Evolutionary conservation across 2,113 vertebrate species (phyloP), one percentile per base, ranked within the genome.

Genomic region (Eclectus roratus): DNA sequence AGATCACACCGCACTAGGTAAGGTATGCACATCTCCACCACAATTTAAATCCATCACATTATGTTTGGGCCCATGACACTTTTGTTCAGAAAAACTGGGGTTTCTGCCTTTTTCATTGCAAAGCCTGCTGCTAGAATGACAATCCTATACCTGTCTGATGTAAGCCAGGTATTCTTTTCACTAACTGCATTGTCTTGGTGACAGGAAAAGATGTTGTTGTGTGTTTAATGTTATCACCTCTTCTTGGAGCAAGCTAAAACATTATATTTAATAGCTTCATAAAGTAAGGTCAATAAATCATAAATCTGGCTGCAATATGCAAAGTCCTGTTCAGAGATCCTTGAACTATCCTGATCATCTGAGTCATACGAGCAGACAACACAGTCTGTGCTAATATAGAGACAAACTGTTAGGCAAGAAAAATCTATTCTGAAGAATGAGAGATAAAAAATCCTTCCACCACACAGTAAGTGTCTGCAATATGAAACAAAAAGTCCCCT

Each of bases 1-100:
- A 91, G 82, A 93, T 89, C 94, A 90, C 91, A 95, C 88, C 87
- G 95, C 89, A 82, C 89, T 95, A 95, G 91, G 93, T 76, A 91
- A 96, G 84, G 91, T 93, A 96, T 93, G 96, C 91, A 93, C 81
- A 93, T 91, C 91, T 53, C 91, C 82, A 90, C 18, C 85, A 87
- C 88, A 65, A 85, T 58, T 91, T 49, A 95, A 96, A 95, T 81
- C 85, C 85, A 90, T 60, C 64, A 69, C 72, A 94, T 97, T 95
- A 93, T 0, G 0, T 88, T 81, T 61, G 0, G 87, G 82, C 81
- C 95, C 95, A 15, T 88, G 93, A 70, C 85, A 49, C 88, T 69
- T 96, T 94, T 96, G 92, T 93, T 82, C 53, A 66, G 73, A 70
- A 93, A 94, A 95, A 87, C 89, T 60, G 86, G 28, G 50, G 70